Evolutionary conservation across 2,113 vertebrate species (phyloP), one percentile per base, ranked within the genome.

Genomic region (Muscicapa adusta): DNA sequence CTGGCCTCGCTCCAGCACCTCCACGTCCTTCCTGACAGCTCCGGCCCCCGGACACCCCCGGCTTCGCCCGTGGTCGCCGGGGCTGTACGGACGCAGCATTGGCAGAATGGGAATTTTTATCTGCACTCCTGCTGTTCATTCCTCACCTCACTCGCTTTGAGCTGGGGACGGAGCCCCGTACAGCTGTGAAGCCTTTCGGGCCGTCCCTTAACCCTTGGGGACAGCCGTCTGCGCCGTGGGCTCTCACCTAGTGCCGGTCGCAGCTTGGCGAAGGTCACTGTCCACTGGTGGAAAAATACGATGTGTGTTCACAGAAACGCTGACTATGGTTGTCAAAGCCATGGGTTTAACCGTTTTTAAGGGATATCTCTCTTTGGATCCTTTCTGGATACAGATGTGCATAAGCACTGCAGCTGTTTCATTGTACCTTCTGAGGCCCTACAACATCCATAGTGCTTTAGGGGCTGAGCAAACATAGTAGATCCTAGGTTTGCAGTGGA

Each of bases 391-490:
- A 12, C 20, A 51, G 40, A 19, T 51, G 33, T 70, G 20, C 25
- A 3, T 9, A 36, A 65, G 75, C 25, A 14, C 42, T 15, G 42
- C 23, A 20, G 79, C 56, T 80, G 42, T 73, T 70, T 18, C 1
- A 1, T 50, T 45, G 2, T 53, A 25, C 18, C 23, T 5, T 25
- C n/a, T 10, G 63, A 50, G 58, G 50, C 36, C 28, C 17, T 56
- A 8, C 17, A 15, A 3, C 12, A 22, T 11, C 17, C 1, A 0
- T 7, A 9, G 2, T 18, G 20, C 42, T 62, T 34, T 24, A 26
- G 56, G 18, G 29, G 40, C 47, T 62, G 63, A 63, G 33, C 33
- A 63, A 34, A n/a, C 14, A 36, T 23, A 13, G 34, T 20, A 56
- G 53, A 10, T 38, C 28, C 9, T 33, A 2, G 12, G 11, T 54